A percentile compares a stretch with the other conserved stretches of the same genome.
phyloP scores from a whole-genome alignment of 2,113 vertebrate species.

The Triplophysa tibetana region DNA sequence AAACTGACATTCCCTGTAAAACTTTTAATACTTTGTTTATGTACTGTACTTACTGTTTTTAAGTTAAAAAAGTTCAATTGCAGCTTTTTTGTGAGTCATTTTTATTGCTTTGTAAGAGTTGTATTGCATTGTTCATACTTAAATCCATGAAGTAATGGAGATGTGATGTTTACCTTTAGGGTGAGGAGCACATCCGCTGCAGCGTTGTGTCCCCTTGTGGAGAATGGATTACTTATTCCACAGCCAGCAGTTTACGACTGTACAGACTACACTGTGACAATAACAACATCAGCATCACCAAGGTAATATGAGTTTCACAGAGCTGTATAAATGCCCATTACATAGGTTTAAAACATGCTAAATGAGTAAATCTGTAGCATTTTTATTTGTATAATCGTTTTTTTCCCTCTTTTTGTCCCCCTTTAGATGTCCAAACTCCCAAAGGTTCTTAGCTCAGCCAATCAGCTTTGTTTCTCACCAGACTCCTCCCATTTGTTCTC shows the following conservation, averaged over 20 bases:
- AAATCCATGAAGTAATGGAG: constrained; percentile 1
- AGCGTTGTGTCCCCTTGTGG: constrained; percentile 88
- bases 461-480: constrained; percentile 85
- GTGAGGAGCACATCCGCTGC: constrained; percentile 86
- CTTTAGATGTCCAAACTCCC: constrained; percentile 81
- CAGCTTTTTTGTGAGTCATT: too few relatives aligned
- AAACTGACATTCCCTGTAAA: too few relatives aligned
- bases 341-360: background rate
- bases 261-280: constrained; percentile 73
- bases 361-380: background rate
- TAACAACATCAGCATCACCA: constrained; percentile 74
- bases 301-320: constrained; percentile 68
- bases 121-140: background rate
- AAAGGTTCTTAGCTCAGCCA: constrained; percentile 73
- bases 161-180: constrained; percentile 68
- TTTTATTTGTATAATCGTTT: background rate
- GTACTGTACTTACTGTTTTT: too few relatives aligned
- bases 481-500: constrained; percentile 84
- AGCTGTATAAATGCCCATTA: background rate
- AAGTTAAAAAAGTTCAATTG: too few relatives aligned
- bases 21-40: too few relatives aligned
- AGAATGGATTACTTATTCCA: constrained; percentile 86
- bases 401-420: background rate
- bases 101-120: background rate
- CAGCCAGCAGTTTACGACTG: constrained; percentile 78